A percentile compares a stretch with the other conserved stretches of the same genome.
These are phyloP conservation scores for Pectinophora gossypiella DNA, from an alignment of 1,140 invertebrate species.

Conservation along the genomic window DNA sequence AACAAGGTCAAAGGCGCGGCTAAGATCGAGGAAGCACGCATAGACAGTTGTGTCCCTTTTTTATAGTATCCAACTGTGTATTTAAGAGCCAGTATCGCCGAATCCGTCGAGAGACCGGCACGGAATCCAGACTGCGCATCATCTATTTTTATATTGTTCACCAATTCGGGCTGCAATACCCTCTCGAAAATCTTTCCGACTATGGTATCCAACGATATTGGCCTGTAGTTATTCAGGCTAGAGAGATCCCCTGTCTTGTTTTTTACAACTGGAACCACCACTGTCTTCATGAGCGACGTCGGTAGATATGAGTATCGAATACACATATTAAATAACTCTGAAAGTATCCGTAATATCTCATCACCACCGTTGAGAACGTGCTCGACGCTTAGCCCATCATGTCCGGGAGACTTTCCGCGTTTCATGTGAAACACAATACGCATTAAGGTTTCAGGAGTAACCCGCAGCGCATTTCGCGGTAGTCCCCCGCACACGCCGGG, in stretches of 20 bases:
- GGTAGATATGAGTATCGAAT: neutral
- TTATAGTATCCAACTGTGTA: neutral
- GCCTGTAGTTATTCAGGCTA: neutral
- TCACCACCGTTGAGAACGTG: neutral
- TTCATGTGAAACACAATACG: neutral
- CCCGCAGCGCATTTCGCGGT: neutral
- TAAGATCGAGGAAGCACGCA: neutral
- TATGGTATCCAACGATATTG: conserved; percentile 1
- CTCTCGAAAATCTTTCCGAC: neutral
- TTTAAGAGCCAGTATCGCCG: neutral
- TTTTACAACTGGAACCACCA: conserved; percentile 4
- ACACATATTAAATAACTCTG: neutral
- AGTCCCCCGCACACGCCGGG: neutral
- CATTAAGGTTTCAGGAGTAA: neutral
- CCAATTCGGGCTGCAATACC: neutral
- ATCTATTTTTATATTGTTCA: neutral
- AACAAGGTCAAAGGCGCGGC: conserved; percentile 2
- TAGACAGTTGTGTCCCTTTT: neutral
- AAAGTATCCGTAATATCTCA: neutral
- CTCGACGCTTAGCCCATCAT: conserved; percentile 4
- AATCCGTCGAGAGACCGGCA: neutral
- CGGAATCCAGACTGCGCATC: conserved; percentile 3
- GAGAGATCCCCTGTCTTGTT: conserved; percentile 2
- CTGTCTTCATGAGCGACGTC: neutral
- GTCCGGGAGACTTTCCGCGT: neutral